Evolutionary conservation across 2,888 invertebrate genomes (phyloP).

Genomic region (Chelonus formosanus): DNA sequence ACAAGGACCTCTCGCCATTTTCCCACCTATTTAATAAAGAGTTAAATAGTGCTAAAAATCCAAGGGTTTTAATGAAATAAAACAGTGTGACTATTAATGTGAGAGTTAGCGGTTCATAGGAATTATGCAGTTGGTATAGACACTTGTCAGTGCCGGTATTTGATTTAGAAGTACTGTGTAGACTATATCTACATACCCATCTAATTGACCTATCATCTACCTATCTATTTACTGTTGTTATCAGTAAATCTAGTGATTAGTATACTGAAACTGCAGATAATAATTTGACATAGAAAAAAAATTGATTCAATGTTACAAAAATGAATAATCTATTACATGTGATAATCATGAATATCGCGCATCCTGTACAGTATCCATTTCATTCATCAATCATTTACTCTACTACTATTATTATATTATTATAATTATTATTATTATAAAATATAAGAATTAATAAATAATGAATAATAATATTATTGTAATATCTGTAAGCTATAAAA

Average conservation of each 20-base stretch:
- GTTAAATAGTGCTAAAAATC: slow-evolving; percentile 20
- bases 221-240: neutral
- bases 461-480: slow-evolving; percentile 59
- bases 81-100: slow-evolving; percentile 25
- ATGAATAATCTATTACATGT: slow-evolving; percentile 71
- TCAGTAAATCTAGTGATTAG: slow-evolving; percentile 37
- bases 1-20: neutral
- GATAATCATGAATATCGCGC: slow-evolving; percentile 69
- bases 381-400: slow-evolving; percentile 74
- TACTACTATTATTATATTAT: slow-evolving; percentile 38
- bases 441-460: too few species aligned
- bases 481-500: slow-evolving; percentile 50
- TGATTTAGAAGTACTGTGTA: too few species aligned
- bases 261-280: slow-evolving; percentile 16
- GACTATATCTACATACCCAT: too few species aligned
- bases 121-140: slow-evolving; percentile 3
- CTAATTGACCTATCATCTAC: neutral
- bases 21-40: slow-evolving; percentile 16
- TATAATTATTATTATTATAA: too few species aligned
- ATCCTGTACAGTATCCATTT: slow-evolving; percentile 72
- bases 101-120: too few species aligned
- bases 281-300: slow-evolving; percentile 24
- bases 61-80: slow-evolving; percentile 1
- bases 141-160: slow-evolving; percentile 11
- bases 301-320: slow-evolving; percentile 43